Base-by-base conservation (phyloP, 2,797 vertebrate species). In the Tauraco hartlaubi region DNA sequence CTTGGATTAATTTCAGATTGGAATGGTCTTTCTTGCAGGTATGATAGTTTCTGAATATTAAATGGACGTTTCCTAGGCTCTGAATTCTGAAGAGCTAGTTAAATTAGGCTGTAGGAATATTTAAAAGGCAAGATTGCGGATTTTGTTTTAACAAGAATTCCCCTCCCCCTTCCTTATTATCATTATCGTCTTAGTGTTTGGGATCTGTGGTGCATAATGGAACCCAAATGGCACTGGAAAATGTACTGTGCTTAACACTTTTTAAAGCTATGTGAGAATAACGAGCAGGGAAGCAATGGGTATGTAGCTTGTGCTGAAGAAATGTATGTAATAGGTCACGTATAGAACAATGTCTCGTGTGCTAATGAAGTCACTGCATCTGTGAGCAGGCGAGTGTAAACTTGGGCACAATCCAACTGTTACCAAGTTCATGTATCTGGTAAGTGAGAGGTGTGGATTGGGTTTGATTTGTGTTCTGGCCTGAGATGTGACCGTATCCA, bases 351-450 rank as follows among this genome's bases (percentile, higher is more conserved):
- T 17, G 28, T n/a, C 61, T 66, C 1, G 1, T 52, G 58, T 74
- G 46, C 74, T 87, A 41, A 49, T 68, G 46, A 84, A 72, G 28
- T 54, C 49, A 17, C 28, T 1, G 0, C 7, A 19, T 19, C 68
- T 62, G 58, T 25, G 31, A 67, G 48, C 54, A 56, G 58, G 52
- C 23, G 35, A 62, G 48, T 25, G 39, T 72, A 11, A 84, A 48
- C 49, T 16, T 48, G 31, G 39, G 43, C 33, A 72, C 48, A 76
- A 43, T 28, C 31, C 25, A 51, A 39, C 25, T 14, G 7, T 49
- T 75, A 21, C 0, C 5, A 5, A 25, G n/a, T 63, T 28, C 19
- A 12, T 1, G 0, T 51, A 3, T 44, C 2, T 49, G 26, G 8
- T 73, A 59, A 41, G 37, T 12, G 14, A 1, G 18, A 2, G 20